These are phyloP conservation scores for Neodiprion fabricii DNA, from an alignment of 1,140 invertebrate genomes.

Conservation along the genomic window DNA sequence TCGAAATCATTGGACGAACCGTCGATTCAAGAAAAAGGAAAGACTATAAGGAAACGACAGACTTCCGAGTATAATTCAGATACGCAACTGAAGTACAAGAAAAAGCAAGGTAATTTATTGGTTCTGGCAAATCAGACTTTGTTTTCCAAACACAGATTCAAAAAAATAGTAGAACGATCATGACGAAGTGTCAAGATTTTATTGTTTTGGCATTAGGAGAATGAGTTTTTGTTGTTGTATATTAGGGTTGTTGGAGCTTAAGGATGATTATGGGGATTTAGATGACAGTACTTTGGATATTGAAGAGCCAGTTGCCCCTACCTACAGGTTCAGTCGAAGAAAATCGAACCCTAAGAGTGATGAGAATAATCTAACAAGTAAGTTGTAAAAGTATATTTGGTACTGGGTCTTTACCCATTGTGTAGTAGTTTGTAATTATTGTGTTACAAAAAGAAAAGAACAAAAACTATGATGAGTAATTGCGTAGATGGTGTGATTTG, in stretches of 20 bases:
- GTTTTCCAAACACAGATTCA: no score
- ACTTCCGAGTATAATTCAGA: constrained; percentile 45
- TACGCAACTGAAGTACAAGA: constrained; percentile 39
- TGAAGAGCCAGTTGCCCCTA: constrained; percentile 47
- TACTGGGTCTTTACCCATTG: background rate
- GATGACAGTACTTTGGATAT: constrained; percentile 53
- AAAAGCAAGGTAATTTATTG: constrained; percentile 42
- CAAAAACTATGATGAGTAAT: background rate
- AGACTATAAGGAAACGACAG: constrained; percentile 45
- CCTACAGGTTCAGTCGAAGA: constrained; percentile 54
- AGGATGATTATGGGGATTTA: constrained; percentile 50
- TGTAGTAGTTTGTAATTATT: background rate
- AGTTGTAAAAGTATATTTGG: constrained; percentile 30
- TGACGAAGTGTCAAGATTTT: background rate
- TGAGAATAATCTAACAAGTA: constrained; percentile 56
- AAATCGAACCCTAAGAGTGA: constrained; percentile 56
- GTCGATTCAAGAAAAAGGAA: constrained; percentile 35
- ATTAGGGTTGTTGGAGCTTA: constrained; percentile 43
- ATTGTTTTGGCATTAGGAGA: constrained; percentile 22
- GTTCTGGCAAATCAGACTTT: constrained; percentile 14
- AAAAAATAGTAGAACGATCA: no score
- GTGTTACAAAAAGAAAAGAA: no score
- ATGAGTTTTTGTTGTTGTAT: constrained; percentile 25
- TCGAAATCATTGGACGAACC: constrained; percentile 45
- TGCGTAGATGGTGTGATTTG: background rate